A percentile compares a stretch with the other conserved stretches of the same genome.
These are phyloP conservation scores for Dreissena rostriformis DNA, from an alignment of 1,140 invertebrate species.

Conservation along the genomic window DNA sequence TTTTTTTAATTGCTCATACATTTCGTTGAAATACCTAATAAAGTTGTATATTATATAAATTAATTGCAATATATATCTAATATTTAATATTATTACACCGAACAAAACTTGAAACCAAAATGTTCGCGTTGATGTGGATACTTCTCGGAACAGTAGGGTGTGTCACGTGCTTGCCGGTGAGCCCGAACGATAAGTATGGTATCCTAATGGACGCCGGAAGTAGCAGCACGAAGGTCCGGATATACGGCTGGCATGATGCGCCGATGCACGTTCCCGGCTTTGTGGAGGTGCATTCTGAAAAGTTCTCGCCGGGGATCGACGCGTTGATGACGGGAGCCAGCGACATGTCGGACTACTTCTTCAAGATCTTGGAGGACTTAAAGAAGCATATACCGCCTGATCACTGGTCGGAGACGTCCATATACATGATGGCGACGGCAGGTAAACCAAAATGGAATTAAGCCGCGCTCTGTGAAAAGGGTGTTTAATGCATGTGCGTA, in stretches of 20 bases:
- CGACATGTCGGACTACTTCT: conserved; percentile 57
- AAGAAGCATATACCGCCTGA: conserved; percentile 68
- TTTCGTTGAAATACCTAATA: too few relatives aligned
- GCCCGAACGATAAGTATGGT: conserved; percentile 44
- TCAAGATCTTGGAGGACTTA: conserved; percentile 64
- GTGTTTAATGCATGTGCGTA: too few relatives aligned
- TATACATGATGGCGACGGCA: conserved; percentile 83
- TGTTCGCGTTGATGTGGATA: too few relatives aligned
- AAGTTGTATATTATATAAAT: too few relatives aligned
- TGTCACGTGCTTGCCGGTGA: conserved; percentile 9
- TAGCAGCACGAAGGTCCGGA: conserved; percentile 67
- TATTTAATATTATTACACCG: too few relatives aligned
- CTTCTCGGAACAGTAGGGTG: not conserved
- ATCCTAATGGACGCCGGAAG: conserved; percentile 69
- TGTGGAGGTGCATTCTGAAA: conserved; percentile 45
- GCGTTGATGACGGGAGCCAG: conserved; percentile 30
- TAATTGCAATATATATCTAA: too few relatives aligned
- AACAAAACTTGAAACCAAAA: too few relatives aligned
- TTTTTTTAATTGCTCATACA: too few relatives aligned
- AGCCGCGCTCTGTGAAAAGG: too few relatives aligned
- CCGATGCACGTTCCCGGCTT: conserved; percentile 23
- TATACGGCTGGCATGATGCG: conserved; percentile 56
- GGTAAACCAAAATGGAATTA: conserved; percentile 66
- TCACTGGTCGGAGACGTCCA: conserved; percentile 62
- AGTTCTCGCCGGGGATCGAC: conserved; percentile 63